Evolutionary conservation across 92 coral and sea anemone genomes (phyloP).

Genomic region (Phymanthus crucifer): DNA sequence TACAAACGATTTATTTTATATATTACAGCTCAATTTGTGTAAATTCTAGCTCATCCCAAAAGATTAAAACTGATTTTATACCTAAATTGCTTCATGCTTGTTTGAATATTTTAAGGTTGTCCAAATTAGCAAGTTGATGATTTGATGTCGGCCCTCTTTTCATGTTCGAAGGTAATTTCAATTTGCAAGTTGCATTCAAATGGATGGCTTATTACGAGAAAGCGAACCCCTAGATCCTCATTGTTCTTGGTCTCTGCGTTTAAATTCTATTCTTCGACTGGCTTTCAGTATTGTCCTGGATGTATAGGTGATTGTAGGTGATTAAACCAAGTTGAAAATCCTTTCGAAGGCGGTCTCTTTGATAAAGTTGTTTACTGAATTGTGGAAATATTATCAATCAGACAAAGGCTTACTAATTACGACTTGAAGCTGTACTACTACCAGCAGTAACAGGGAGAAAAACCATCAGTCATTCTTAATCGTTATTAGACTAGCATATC

Average conservation of each 20-base stretch:
- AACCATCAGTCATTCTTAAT: background rate
- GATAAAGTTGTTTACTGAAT: constrained; percentile 88
- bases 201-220: background rate
- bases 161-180: constrained; percentile 19
- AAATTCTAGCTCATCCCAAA: constrained; percentile 7
- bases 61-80: constrained; percentile 26
- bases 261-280: constrained; percentile 14
- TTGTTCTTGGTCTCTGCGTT: constrained; percentile 17
- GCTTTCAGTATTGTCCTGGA: constrained; percentile 14
- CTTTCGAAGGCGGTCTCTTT: constrained; percentile 82
- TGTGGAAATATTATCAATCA: constrained; percentile 88
- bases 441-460: background rate
- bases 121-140: background rate
- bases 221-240: background rate
- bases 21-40: background rate
- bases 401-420: constrained; percentile 79
- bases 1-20: background rate
- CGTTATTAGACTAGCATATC: background rate
- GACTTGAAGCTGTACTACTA: constrained; percentile 11
- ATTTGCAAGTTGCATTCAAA: constrained; percentile 22
- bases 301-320: constrained; percentile 29
- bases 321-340: constrained; percentile 29
- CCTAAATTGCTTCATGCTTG: constrained; percentile 15
- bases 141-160: constrained; percentile 18
- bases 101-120: constrained; percentile 29